phyloP scores from a whole-genome alignment of 2,797 vertebrate genomes.

The Lateolabrax maculatus region DNA sequence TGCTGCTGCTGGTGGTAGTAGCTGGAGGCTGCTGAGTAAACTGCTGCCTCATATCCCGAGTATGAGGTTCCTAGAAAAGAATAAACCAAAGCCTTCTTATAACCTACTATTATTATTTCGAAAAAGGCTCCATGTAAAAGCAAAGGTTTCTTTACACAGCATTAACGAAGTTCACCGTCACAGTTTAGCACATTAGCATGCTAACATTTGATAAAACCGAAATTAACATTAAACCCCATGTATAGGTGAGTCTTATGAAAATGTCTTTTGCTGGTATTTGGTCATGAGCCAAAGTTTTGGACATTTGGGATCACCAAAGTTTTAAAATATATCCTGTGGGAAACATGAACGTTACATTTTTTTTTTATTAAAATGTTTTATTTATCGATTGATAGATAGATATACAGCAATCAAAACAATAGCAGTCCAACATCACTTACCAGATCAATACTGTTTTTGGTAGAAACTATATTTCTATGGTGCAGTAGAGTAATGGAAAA shows the following conservation, averaged over 20 bases:
- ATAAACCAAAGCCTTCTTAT: not conserved
- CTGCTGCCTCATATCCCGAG: slow-evolving; percentile 97
- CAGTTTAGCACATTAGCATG: not conserved
- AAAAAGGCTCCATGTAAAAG: not conserved
- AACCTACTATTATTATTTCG: not conserved
- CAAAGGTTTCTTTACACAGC: not conserved
- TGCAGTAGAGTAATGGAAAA: no score
- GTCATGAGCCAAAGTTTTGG: not conserved
- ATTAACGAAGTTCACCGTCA: not conserved
- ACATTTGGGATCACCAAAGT: not conserved
- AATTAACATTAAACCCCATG: not conserved
- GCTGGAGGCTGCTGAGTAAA: slow-evolving; percentile 97
- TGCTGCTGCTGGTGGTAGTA: slow-evolving; percentile 97
- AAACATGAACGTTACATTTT: no score
- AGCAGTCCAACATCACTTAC: no score
- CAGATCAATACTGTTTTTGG: no score
- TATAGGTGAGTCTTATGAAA: not conserved
- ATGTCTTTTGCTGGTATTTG: not conserved
- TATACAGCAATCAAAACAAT: no score
- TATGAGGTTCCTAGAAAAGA: slow-evolving; percentile 92
- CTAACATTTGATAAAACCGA: not conserved
- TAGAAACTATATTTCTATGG: no score
- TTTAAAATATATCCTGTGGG: not conserved
- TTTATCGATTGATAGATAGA: no score
- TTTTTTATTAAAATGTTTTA: no score